Base-by-base conservation (phyloP, 1,140 invertebrate genomes). In the Listronotus bonariensis region DNA sequence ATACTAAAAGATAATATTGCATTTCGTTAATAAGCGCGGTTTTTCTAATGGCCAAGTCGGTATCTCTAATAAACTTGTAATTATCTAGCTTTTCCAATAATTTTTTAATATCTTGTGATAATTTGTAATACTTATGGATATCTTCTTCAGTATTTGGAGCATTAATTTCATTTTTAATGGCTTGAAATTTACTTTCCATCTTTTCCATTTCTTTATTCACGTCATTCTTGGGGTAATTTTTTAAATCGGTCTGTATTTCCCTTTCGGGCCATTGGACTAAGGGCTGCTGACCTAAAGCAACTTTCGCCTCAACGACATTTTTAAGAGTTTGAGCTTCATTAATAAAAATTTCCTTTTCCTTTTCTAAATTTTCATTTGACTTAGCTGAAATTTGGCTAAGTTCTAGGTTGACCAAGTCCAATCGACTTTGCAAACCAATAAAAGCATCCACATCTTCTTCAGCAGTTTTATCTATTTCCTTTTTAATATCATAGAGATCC, bases 321-420 rank as follows among this genome's bases (percentile, higher is more conserved):
- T 43, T 67, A 6, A 67, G 17, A 11, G 42, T 61, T 53, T 60
- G 31, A 6, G 45, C 48, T 38, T 67, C 65, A 18, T 62, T 67
- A 10, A 4, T 40, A 18, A 46, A 56, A 51, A 67, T 62, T 11
- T 67, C 65, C 26, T 67, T 67, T 31, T 67, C 58, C 15, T 67
- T 61, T 26, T 60, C 45, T 38, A 65, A n/a, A 32, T 58, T 48
- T 43, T 67, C 65, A 32, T 62, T 57, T 40, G 65, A 55, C 36
- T 15, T 52, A 7, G 38, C 26, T 12, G 43, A 15, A 32, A 69
- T 60, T 36, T 63, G 68, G 18, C 62, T 43, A 15, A 69, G 54
- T 15, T 66, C 63, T 5, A 69, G 42, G 17, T 51, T 69, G 8
- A 69, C 58, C 12, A 69, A 38, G 38, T 66, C 68, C 18, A 69